phyloP scores from a whole-genome alignment of 2,113 vertebrate species.

The Grammomys dolichurus region DNA sequence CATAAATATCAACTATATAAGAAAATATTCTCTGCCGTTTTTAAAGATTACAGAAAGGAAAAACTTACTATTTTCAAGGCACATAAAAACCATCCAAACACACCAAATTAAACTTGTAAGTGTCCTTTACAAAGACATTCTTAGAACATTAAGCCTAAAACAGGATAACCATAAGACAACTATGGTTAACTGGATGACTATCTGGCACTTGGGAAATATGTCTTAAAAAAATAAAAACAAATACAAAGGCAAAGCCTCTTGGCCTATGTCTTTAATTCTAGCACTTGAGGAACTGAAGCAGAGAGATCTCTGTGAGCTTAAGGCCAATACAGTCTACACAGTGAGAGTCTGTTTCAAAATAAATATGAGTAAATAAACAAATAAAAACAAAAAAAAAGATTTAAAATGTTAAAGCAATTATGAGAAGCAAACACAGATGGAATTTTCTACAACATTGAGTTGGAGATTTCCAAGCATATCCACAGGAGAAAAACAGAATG shows the following conservation, averaged over 20 bases:
- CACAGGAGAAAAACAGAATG: neutral
- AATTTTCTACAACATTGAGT: neutral
- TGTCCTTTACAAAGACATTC: slow-evolving; percentile 14
- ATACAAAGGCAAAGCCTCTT: neutral
- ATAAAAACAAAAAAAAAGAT: slow-evolving; percentile 28
- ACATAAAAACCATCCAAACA: slow-evolving; percentile 45
- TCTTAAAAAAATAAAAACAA: slow-evolving; percentile 60
- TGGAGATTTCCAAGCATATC: slow-evolving; percentile 7
- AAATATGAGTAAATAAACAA: neutral
- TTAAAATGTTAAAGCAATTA: neutral
- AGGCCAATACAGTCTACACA: neutral
- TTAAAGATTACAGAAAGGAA: neutral
- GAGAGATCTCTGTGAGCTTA: neutral
- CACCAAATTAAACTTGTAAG: slow-evolving; percentile 50
- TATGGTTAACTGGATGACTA: slow-evolving; percentile 41
- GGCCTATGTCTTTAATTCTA: neutral
- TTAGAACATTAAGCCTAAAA: slow-evolving; percentile 35
- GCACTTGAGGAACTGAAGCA: neutral
- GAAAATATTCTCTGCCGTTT: slow-evolving; percentile 45
- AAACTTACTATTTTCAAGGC: neutral
- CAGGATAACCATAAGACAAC: neutral
- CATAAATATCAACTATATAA: slow-evolving; percentile 9
- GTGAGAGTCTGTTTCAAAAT: neutral
- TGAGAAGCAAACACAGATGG: slow-evolving; percentile 15
- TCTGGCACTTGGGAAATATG: slow-evolving; percentile 35